These are phyloP conservation scores for Sussaba pulchella DNA, from an alignment of 2,888 invertebrate species.

Conservation along the genomic window DNA sequence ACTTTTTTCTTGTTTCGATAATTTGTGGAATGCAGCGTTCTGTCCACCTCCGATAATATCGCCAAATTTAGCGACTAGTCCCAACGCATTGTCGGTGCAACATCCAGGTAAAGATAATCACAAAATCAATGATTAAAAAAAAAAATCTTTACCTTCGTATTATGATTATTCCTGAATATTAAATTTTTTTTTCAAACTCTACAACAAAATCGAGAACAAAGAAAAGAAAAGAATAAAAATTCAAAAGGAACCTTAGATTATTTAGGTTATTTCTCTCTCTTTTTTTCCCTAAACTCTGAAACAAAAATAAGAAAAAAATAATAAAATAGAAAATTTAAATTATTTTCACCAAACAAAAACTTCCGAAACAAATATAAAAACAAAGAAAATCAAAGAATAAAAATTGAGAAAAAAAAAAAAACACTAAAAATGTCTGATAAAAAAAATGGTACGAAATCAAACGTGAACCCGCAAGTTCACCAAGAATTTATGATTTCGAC, in stretches of 20 bases:
- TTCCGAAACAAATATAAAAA: too few species aligned
- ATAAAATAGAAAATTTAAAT: too few species aligned
- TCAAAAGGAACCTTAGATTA: too few species aligned
- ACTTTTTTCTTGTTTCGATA: slow-evolving; percentile 25
- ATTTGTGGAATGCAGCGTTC: slow-evolving; percentile 88
- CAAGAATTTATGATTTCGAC: slow-evolving; percentile 71
- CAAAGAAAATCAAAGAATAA: too few species aligned
- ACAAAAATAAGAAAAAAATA: too few species aligned
- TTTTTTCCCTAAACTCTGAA: too few species aligned
- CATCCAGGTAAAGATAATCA: slow-evolving; percentile 87
- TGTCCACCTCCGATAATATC: slow-evolving; percentile 86
- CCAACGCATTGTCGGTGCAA: slow-evolving; percentile 88
- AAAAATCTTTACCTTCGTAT: background rate
- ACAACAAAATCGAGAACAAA: too few species aligned
- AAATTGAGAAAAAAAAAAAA: slow-evolving; percentile 30
- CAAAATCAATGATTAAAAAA: slow-evolving; percentile 11
- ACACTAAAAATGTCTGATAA: slow-evolving; percentile 14
- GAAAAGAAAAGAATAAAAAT: too few species aligned
- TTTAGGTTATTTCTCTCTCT: too few species aligned
- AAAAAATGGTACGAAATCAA: slow-evolving; percentile 10
- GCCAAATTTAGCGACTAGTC: slow-evolving; percentile 88
- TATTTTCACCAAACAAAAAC: too few species aligned
- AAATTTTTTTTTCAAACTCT: too few species aligned
- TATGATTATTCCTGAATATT: background rate
- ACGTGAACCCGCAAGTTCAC: slow-evolving; percentile 56